Evolutionary conservation across 2,888 invertebrate species (phyloP).

Genomic region (Pollenia angustigena): DNA sequence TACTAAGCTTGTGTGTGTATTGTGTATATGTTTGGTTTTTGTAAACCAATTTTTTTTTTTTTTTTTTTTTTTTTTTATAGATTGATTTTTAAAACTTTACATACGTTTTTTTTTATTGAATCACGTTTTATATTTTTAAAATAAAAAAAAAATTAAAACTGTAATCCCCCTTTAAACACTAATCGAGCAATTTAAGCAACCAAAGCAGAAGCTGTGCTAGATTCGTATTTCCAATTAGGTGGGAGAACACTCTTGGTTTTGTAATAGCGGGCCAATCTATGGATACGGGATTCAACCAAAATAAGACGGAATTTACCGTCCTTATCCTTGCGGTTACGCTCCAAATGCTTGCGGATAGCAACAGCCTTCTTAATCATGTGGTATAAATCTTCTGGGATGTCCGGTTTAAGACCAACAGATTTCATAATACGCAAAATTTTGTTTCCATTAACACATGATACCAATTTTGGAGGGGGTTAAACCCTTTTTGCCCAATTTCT

Average conservation of each 20-base stretch:
- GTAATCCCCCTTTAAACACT: constrained; percentile 74
- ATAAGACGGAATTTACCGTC: constrained; percentile 99
- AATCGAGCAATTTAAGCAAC: constrained; percentile 90
- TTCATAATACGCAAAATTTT: constrained; percentile 99
- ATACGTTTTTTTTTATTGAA: constrained; percentile 51
- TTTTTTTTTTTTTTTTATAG: not conserved
- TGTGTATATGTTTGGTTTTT: no score
- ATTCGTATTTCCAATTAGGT: constrained; percentile 99
- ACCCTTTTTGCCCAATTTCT: constrained; percentile 99
- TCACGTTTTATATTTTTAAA: constrained; percentile 71
- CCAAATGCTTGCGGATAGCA: constrained; percentile 99
- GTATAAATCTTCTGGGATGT: constrained; percentile 99
- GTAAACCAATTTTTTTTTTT: no score
- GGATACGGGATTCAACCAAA: constrained; percentile 99
- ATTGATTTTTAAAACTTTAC: constrained; percentile 27
- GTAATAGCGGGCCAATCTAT: constrained; percentile 99
- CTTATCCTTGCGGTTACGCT: constrained; percentile 98
- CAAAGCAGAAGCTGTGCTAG: constrained; percentile 98
- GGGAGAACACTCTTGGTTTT: constrained; percentile 97
- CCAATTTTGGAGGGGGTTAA: constrained; percentile 99
- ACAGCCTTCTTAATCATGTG: constrained; percentile 99
- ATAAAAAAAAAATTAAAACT: constrained; percentile 63
- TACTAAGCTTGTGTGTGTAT: no score
- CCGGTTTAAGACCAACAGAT: constrained; percentile 98
- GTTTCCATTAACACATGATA: constrained; percentile 99